Evolutionary conservation across 30 jellyfish, hydroid and myxozoan genomes (phyloP).

Genomic region (Sanderia malayensis): DNA sequence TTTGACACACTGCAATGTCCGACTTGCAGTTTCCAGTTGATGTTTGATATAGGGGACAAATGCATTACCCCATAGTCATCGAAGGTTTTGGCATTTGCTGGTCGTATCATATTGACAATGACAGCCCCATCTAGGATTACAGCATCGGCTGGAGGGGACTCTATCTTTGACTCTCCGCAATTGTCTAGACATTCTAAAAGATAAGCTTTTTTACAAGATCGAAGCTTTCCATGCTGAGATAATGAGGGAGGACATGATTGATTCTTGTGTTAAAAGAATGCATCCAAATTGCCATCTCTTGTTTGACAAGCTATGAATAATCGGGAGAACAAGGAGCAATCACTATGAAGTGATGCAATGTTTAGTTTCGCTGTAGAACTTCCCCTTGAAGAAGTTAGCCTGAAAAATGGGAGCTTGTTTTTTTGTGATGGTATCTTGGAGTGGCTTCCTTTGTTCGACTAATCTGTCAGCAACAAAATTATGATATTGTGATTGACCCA

Average conservation of each 20-base stretch:
- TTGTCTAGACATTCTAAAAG: slow-evolving; percentile 27
- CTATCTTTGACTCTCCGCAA: slow-evolving; percentile 7
- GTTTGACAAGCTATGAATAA: slow-evolving; percentile 40
- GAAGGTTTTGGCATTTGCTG: slow-evolving; percentile 30
- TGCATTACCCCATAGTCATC: slow-evolving; percentile 30
- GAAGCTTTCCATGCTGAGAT: slow-evolving; percentile 23
- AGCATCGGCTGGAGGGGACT: slow-evolving; percentile 15
- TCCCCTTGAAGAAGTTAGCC: neutral
- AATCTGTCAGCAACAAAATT: neutral
- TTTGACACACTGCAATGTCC: slow-evolving; percentile 21
- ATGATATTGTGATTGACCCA: neutral
- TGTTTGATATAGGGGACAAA: slow-evolving; percentile 10
- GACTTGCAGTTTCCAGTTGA: slow-evolving; percentile 28
- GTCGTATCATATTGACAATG: slow-evolving; percentile 25
- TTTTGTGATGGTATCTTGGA: neutral
- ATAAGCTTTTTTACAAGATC: slow-evolving; percentile 24
- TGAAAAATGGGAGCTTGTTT: slow-evolving; percentile 6
- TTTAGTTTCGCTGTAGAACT: slow-evolving; percentile 9
- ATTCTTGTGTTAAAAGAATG: slow-evolving; percentile 34
- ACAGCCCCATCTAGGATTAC: slow-evolving; percentile 32
- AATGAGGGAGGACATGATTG: slow-evolving; percentile 50
- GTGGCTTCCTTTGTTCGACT: neutral
- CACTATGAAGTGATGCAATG: slow-evolving; percentile 26
- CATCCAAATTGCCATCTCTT: slow-evolving; percentile 40
- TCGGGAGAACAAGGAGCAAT: slow-evolving; percentile 41